These are phyloP conservation scores for Adelognathus sp. DNA, from an alignment of 2,888 invertebrate genomes.

Conservation along the genomic window DNA sequence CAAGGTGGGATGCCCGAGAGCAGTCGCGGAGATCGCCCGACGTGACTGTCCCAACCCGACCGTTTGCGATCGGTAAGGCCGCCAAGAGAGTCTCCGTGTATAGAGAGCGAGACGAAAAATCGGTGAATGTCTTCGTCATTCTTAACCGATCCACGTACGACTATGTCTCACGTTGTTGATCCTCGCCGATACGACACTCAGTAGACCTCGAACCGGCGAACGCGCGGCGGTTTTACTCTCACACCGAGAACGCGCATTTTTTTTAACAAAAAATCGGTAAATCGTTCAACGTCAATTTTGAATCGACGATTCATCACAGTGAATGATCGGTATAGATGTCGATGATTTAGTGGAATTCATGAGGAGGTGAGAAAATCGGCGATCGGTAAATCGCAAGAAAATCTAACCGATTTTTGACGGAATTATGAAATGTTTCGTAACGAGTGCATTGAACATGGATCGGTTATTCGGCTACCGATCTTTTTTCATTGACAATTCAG, in stretches of 20 bases:
- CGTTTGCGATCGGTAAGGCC: not conserved
- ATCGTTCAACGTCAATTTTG: not conserved
- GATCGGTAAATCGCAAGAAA: no score
- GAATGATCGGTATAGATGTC: not conserved
- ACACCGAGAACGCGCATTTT: not conserved
- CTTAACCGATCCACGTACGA: constrained; percentile 46
- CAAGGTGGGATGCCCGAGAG: not conserved
- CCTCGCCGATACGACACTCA: constrained; percentile 48
- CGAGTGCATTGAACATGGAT: no score
- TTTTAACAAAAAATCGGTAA: not conserved
- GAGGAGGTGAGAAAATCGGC: no score
- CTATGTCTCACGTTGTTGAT: constrained; percentile 24
- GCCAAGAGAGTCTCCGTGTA: not conserved
- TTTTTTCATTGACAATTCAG: no score
- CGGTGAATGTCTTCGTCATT: constrained; percentile 60
- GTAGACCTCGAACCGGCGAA: constrained; percentile 43
- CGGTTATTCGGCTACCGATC: no score
- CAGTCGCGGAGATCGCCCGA: not conserved
- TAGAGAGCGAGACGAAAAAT: constrained; percentile 49
- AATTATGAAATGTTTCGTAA: no score
- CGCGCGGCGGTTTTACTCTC: constrained; percentile 27
- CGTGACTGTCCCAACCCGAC: constrained; percentile 2
- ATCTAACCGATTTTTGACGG: no score
- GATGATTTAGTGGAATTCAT: not conserved
- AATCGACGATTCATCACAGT: not conserved